phyloP scores from a whole-genome alignment of 2,888 invertebrate genomes.

The Emmelina monodactyla region DNA sequence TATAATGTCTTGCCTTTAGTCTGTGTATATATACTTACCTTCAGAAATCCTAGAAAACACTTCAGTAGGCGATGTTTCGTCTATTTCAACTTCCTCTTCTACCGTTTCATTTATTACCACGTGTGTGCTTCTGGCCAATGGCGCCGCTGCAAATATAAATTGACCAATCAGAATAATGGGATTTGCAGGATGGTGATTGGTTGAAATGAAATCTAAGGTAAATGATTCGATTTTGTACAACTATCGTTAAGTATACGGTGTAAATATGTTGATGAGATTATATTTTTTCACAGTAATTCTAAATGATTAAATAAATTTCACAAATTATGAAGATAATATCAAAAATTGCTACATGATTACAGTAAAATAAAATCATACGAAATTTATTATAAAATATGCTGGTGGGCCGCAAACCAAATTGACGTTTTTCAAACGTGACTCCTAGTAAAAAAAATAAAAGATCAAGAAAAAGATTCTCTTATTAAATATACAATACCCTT shows the following conservation, averaged over 20 bases:
- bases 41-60: constrained; percentile 28
- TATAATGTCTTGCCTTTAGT: too few relatives aligned
- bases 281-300: neutral
- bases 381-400: constrained; percentile 1
- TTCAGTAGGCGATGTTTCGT: constrained; percentile 43
- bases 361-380: neutral
- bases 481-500: neutral
- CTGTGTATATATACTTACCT: constrained; percentile 27
- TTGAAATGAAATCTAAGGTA: too few relatives aligned
- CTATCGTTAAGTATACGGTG: too few relatives aligned
- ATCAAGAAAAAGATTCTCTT: too few relatives aligned
- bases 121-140: constrained; percentile 50
- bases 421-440: neutral
- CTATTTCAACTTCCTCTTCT: constrained; percentile 46
- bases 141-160: too few relatives aligned
- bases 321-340: too few relatives aligned
- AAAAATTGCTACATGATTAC: too few relatives aligned
- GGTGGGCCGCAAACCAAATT: neutral
- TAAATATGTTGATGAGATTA: neutral
- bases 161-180: too few relatives aligned
- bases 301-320: neutral
- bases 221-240: too few relatives aligned
- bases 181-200: too few relatives aligned
- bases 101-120: constrained; percentile 51
- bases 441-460: neutral